Base-by-base conservation (phyloP, 2,797 vertebrate species). In the Sebastes taczanowskii region DNA sequence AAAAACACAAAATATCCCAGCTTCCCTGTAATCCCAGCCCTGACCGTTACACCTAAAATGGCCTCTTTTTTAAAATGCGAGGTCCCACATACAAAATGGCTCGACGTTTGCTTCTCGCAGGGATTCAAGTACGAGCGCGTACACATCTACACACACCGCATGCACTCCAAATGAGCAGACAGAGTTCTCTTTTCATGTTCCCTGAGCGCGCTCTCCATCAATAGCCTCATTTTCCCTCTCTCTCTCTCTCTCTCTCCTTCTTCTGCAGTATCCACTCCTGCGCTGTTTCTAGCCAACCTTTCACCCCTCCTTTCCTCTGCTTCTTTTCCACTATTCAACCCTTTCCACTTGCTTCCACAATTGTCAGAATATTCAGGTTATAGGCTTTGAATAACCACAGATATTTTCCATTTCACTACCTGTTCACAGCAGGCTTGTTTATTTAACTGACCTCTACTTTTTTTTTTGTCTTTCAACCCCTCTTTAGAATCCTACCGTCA, bases 401-500 rank as follows among this genome's bases (percentile, higher is more conserved):
- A 81, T 74, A 32, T 30, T 68, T 75, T 18, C 59, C 2, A 49
- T 74, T 78, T 42, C 1, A 2, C 34, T 8, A 27, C 10, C 22
- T 64, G 29, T 42, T 55, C 30, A 65, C 0, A 27, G 25, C 0
- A 11, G 5, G n/a, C 49, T 10, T 74, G 10, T 71, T 77, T 53
- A 73, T 84, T 67, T 58, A 35, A 75, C 70, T 86, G 78, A 89
- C 14, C n/a, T 11, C 20, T 62, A 10, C 34, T 63, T 76, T 62
- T 63, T 63, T n/a, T 61, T 42, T 9, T 27, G 22, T 58, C 29
- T 65, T 67, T 66, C 22, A n/a, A 60, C 69, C 61, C 38, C 42
- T 55, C 70, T 61, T 8, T 86, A 99, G 97, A 88, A 99, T 99
- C 38, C 85, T 98, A 34, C 97, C 97, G 0, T 96, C 97, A 23